Evolutionary conservation across 2,888 invertebrate genomes (phyloP).

Genomic region (Mycalesis mineus): DNA sequence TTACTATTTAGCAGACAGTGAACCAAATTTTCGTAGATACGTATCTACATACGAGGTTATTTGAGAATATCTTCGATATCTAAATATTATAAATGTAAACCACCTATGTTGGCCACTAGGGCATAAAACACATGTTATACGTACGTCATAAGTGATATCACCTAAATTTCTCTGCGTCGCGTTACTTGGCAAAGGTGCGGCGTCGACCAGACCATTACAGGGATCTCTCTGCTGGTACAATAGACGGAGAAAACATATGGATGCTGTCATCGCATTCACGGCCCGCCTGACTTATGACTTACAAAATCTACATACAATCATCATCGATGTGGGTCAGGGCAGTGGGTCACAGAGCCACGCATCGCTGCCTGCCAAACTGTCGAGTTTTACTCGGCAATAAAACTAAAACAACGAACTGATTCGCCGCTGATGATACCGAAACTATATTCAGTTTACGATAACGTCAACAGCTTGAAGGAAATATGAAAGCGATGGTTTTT

Average conservation of each 20-base stretch:
- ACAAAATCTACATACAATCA: constrained; percentile 77
- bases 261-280: constrained; percentile 67
- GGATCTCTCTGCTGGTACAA: constrained; percentile 43
- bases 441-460: background rate
- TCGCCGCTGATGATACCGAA: background rate
- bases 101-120: constrained; percentile 63
- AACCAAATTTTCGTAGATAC: too few relatives aligned
- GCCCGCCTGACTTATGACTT: constrained; percentile 65
- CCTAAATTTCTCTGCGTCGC: constrained; percentile 62
- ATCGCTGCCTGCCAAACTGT: constrained; percentile 22
- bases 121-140: constrained; percentile 55
- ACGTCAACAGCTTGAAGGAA: background rate
- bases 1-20: too few relatives aligned
- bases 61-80: background rate
- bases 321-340: constrained; percentile 69
- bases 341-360: constrained; percentile 60
- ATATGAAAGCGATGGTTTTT: background rate
- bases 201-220: constrained; percentile 28
- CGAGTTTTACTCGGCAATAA: constrained; percentile 17
- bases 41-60: too few relatives aligned
- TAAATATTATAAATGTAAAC: constrained; percentile 27
- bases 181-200: constrained; percentile 42
- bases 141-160: constrained; percentile 57
- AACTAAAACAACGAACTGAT: constrained; percentile 3
- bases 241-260: constrained; percentile 65